A percentile compares a stretch with the other conserved stretches of the same genome.
These are phyloP conservation scores for Clinocottus analis DNA, from an alignment of 2,113 vertebrate species.

Conservation along the genomic window DNA sequence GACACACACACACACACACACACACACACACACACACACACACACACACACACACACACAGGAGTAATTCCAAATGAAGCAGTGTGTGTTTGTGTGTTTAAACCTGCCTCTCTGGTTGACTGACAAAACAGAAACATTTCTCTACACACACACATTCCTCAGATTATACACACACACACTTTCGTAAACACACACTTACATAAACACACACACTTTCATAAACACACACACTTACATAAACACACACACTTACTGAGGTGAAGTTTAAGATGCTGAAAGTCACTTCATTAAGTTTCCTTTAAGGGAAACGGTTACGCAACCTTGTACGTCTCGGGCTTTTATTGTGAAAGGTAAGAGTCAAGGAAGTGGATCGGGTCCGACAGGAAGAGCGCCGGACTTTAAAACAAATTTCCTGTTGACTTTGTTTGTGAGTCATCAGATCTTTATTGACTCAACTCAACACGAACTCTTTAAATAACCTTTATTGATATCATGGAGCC, in stretches of 20 bases:
- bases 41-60: constrained; percentile 53
- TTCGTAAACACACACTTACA: constrained; percentile 1
- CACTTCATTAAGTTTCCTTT: too few relatives aligned
- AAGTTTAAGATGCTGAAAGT: too few relatives aligned
- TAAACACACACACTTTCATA: constrained; percentile 55
- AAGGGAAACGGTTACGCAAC: too few relatives aligned
- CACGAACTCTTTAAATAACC: too few relatives aligned
- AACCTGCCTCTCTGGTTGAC: constrained; percentile 68
- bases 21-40: constrained; percentile 18
- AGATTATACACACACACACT: constrained; percentile 37
- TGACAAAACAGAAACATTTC: constrained; percentile 74
- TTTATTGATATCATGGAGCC: too few relatives aligned
- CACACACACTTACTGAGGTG: constrained; percentile 9
- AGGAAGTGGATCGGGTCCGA: too few relatives aligned
- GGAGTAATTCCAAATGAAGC: constrained; percentile 69
- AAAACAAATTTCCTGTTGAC: too few relatives aligned
- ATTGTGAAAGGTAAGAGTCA: neutral
- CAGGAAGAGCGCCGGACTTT: too few relatives aligned
- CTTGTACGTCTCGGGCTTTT: neutral
- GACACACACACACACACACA: neutral
- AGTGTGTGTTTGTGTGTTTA: constrained; percentile 71
- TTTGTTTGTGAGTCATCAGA: too few relatives aligned
- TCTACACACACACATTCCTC: constrained; percentile 59
- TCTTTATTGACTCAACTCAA: too few relatives aligned
- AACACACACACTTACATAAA: constrained; percentile 56